These are phyloP conservation scores for Nephila pilipes DNA, from an alignment of 1,140 invertebrate species.

Conservation along the genomic window DNA sequence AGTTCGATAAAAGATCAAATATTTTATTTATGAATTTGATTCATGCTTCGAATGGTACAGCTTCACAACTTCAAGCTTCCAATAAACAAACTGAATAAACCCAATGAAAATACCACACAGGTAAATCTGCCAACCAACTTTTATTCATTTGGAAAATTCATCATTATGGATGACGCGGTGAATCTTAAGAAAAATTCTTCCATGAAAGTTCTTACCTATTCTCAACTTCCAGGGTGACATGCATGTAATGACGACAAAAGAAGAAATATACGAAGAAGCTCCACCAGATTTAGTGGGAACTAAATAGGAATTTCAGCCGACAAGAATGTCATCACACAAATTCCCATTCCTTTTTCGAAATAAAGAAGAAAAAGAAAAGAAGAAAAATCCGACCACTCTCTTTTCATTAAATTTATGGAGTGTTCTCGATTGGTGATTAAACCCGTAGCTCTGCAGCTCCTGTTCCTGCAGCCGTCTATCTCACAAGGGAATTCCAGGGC, in stretches of 20 bases:
- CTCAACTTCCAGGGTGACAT: not conserved
- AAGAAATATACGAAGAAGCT: not conserved
- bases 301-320: constrained; percentile 31
- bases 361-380: not conserved
- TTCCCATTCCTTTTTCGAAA: not conserved
- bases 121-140: no score
- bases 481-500: constrained; percentile 22
- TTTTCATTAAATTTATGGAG: constrained; percentile 55
- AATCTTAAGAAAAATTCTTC: not conserved
- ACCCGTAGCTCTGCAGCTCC: not conserved
- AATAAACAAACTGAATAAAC: no score
- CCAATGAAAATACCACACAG: no score
- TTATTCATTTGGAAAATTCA: no score
- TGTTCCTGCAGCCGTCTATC: constrained; percentile 16
- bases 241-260: constrained; percentile 9
- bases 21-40: no score
- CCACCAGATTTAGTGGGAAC: constrained; percentile 9
- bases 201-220: not conserved
- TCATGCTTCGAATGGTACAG: no score
- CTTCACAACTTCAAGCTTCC: no score
- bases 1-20: no score
- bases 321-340: constrained; percentile 49
- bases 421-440: constrained; percentile 60
- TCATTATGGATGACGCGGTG: not conserved
- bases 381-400: constrained; percentile 32